A percentile compares a stretch with the other conserved stretches of the same genome.
These are phyloP conservation scores for Muscicapa striata DNA, from an alignment of 2,797 vertebrate genomes.

Conservation along the genomic window DNA sequence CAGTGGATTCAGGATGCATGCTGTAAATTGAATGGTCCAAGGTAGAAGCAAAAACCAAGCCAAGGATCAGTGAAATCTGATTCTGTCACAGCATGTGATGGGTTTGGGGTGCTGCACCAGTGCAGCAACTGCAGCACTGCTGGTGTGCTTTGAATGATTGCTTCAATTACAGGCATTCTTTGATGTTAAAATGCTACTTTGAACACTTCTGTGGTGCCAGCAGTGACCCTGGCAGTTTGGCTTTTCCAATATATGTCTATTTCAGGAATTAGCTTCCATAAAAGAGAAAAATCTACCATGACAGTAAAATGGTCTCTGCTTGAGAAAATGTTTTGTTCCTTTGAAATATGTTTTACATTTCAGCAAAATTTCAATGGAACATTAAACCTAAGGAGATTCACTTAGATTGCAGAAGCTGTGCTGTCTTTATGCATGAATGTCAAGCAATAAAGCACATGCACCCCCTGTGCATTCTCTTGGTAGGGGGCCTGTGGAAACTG, in stretches of 20 bases:
- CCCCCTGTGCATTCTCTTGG: neutral
- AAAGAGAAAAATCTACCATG: slow-evolving; percentile 51
- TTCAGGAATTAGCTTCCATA: slow-evolving; percentile 19
- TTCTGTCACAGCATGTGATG: neutral
- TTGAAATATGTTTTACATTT: slow-evolving; percentile 63
- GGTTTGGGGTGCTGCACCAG: rapidly evolving
- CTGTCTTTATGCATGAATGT: slow-evolving; percentile 51
- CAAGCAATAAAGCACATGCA: slow-evolving; percentile 17
- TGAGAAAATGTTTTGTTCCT: slow-evolving; percentile 61
- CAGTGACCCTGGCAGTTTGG: neutral
- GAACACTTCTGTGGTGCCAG: neutral
- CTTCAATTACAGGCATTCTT: neutral
- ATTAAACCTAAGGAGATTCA: slow-evolving; percentile 58
- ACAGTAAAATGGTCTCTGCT: slow-evolving; percentile 46
- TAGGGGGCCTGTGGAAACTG: slow-evolving; percentile 12
- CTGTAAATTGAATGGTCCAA: neutral
- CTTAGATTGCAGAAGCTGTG: slow-evolving; percentile 34
- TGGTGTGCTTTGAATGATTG: neutral
- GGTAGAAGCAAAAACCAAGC: neutral
- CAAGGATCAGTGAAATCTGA: neutral
- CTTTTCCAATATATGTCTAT: slow-evolving; percentile 20
- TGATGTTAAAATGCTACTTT: neutral
- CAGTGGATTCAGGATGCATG: neutral
- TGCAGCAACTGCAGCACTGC: neutral
- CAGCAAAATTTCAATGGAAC: slow-evolving; percentile 62